Evolutionary conservation across 2,113 vertebrate genomes (phyloP), one percentile per base, ranked within the genome.

Genomic region (Varanus komodoensis): DNA sequence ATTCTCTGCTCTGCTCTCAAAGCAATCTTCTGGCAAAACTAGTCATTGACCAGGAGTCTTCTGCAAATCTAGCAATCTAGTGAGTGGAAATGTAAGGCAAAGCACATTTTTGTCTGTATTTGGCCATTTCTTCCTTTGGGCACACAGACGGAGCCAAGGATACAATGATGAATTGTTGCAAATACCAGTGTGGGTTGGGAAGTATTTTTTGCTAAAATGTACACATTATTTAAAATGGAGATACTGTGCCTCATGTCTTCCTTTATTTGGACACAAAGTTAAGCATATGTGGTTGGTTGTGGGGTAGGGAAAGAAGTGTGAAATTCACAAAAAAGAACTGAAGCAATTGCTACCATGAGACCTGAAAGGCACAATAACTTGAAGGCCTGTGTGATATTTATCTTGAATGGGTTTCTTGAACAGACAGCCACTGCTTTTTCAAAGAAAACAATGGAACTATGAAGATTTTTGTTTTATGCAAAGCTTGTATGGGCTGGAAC

Each of bases 401-500:
- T 82, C 88, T 90, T 92, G 92, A 92, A 91, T 74, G 27, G 29
- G 6, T 92, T 90, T 87, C 52, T n/a, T 69, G 87, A 82, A 6
- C 21, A 38, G 71, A 15, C 85, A 87, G 73, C 85, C 73, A 91
- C 82, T 48, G 21, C 32, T 79, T 48, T 93, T 95, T 91, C 78
- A 87, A 83, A 89, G 92, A 89, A 92, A 86, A 80, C 69, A 89
- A 78, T 0, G 48, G 48, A 67, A 73, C 89, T 90, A 67, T 81
- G 80, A 68, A 93, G 83, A 64, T n/a, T 86, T 81, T 38, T 77
- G 25, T 89, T 68, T 91, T 93, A 87, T 87, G 71, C 50, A 82
- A 44, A 44, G 19, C 17, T 44, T 15, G 61, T 25, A 34, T 19
- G 17, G 67, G 9, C 78, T 89, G 89, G 68, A 92, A 77, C 82